Evolutionary conservation across 2,797 vertebrate genomes (phyloP).

Genomic region (Tenualosa ilisha): DNA sequence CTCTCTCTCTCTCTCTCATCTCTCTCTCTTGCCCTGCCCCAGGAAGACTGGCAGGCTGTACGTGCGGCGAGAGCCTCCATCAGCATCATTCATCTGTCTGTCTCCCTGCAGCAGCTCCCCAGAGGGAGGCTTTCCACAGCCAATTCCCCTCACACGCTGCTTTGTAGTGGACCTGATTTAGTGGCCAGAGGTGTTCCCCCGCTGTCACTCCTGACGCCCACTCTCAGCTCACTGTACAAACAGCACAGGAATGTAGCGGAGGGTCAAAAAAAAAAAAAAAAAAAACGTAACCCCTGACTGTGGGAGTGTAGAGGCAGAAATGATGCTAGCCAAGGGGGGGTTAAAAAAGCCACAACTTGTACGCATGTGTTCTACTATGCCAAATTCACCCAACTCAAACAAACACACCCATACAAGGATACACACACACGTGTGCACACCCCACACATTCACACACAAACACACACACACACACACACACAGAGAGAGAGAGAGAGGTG

Average conservation of each 20-base stretch:
- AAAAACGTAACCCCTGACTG: slow-evolving; percentile 33
- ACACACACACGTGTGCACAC: not conserved
- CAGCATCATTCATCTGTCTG: slow-evolving; percentile 60
- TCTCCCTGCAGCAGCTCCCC: slow-evolving; percentile 52
- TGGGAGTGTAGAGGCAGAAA: slow-evolving; percentile 15
- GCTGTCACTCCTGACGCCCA: slow-evolving; percentile 47
- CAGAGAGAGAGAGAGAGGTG: not conserved
- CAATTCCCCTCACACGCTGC: slow-evolving; percentile 13
- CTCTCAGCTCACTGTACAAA: slow-evolving; percentile 57
- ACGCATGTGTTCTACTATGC: slow-evolving; percentile 41
- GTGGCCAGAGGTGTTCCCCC: slow-evolving; percentile 44
- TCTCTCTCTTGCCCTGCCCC: no score
- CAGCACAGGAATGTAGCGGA: slow-evolving; percentile 51
- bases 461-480: slow-evolving; percentile 8
- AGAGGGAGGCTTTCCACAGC: slow-evolving; percentile 13
- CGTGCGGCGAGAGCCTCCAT: slow-evolving; percentile 28
- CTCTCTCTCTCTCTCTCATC: no score
- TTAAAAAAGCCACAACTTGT: not conserved
- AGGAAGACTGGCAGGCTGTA: slow-evolving; percentile 1
- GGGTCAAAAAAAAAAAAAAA: slow-evolving; percentile 34
- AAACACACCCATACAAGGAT: slow-evolving; percentile 16
- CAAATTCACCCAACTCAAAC: slow-evolving; percentile 45
- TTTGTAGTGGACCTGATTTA: slow-evolving; percentile 58
- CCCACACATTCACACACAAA: not conserved
- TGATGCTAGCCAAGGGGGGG: not conserved